Evolutionary conservation across 2,888 invertebrate genomes (phyloP), one percentile per base, ranked within the genome.

Genomic region (Torymus aiolomorphi): DNA sequence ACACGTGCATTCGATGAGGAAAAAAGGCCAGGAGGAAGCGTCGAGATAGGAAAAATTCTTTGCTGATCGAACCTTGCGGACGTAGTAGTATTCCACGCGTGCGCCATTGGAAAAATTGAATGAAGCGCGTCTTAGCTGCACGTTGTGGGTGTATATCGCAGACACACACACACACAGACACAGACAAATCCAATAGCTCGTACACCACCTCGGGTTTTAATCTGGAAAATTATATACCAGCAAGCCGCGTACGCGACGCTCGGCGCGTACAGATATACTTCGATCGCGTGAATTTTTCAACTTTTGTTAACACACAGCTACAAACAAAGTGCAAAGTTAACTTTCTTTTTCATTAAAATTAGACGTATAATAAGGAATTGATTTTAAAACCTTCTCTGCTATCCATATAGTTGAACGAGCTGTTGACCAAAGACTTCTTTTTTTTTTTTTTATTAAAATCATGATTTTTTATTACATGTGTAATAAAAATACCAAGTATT

Each of bases 1-100:
- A 72, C 24, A 72, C 62, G 73, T 72, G 72, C 76, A 62, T 71
- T 81, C 57, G 67, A 75, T 51, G 70, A 78, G 24, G 20, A 13
- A 61, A 42, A 59, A 11, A 70, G 8, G 42, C 42, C 42, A 73
- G 63, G 31, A 73, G 49, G 13, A 66, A 54, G 52, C n/a, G 57
- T 56, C 20, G 65, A 52, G n/a, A 56, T 42, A 10, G 42, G 42
- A 14, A 70, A 56, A 24, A 59, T 51, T 52, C 42, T 52, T 57
- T 54, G 42, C 42, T 42, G 63, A 12, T 66, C 52, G 52, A 52
- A 78, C 49, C n/a, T 59, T 18, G 42, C n/a, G 51, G 5, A 20
- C 24, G 65, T 42, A 8, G 42, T 24, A 59, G 70, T 65, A 70
- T 78, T 62, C 51, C 69, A 31, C 49, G 11, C 2, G n/a, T 42